Evolutionary conservation across 2,888 invertebrate genomes (phyloP).

Genomic region (Apamea crenata): DNA sequence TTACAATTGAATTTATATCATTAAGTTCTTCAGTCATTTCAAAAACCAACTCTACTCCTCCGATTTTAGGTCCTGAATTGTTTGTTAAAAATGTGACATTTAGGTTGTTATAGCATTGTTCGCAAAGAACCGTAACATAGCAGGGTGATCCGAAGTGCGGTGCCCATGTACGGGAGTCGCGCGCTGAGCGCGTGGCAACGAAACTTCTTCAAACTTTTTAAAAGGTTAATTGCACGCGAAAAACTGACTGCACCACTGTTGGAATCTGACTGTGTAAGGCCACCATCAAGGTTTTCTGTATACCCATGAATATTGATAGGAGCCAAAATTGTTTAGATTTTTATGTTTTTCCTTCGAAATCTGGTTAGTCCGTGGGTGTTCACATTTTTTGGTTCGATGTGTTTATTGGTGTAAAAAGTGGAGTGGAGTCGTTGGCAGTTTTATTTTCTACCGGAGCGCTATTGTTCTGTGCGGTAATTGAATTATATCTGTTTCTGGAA

Average conservation of each 20-base stretch:
- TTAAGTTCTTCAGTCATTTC: constrained; percentile 34
- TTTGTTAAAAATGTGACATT: constrained; percentile 31
- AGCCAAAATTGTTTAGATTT: constrained; percentile 81
- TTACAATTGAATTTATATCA: constrained; percentile 63
- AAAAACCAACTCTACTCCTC: constrained; percentile 45
- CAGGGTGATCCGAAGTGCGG: constrained; percentile 63
- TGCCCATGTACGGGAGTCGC: constrained; percentile 81
- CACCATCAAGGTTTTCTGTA: constrained; percentile 84
- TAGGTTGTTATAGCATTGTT: constrained; percentile 54
- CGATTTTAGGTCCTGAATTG: constrained; percentile 43
- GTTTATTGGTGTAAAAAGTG: constrained; percentile 68
- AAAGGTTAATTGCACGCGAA: constrained; percentile 84
- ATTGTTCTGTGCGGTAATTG: constrained; percentile 65
- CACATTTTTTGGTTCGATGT: constrained; percentile 67
- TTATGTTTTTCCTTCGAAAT: constrained; percentile 72
- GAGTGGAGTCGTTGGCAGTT: constrained; percentile 40
- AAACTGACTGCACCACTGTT: constrained; percentile 78
- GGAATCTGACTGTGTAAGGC: constrained; percentile 82
- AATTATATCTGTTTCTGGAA: constrained; percentile 68
- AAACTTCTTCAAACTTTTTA: constrained; percentile 77
- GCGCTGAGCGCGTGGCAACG: constrained; percentile 84
- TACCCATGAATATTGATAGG: constrained; percentile 84
- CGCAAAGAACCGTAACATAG: constrained; percentile 56
- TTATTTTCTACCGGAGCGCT: constrained; percentile 58
- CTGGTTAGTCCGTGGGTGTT: constrained; percentile 78